Percentiles rank a stretch among this genome's conserved stretches.
Conservation (phyloP, 2,797 vertebrate genomes). For the Cheirogaleus major region DNA sequence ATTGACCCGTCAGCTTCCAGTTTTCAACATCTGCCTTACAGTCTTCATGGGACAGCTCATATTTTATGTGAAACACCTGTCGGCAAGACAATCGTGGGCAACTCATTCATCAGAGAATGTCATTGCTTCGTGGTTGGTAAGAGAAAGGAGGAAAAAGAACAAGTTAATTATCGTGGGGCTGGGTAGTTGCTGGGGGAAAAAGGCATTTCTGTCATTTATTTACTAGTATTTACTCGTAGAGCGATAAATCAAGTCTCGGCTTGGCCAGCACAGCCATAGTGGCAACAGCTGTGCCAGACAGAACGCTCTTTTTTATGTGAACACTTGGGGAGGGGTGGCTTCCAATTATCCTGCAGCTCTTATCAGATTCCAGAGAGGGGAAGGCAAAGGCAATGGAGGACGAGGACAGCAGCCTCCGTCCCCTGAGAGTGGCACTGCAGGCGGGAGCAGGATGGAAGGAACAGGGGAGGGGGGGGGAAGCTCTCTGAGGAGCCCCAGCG, state of each 20-base stretch:
- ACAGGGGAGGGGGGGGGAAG: rapidly evolving
- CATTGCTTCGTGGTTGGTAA: background rate
- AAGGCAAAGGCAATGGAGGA: background rate
- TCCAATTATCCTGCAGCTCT: background rate
- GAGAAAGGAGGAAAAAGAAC: background rate
- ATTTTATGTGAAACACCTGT: slow-evolving; percentile 47
- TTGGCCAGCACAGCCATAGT: background rate
- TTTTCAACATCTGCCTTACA: slow-evolving; percentile 38
- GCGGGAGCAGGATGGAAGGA: background rate
- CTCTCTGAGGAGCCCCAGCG: background rate
- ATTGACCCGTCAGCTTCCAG: background rate
- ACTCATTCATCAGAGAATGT: background rate
- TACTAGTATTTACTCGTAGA: background rate
- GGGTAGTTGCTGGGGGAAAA: background rate
- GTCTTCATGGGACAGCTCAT: background rate
- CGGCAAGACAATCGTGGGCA: background rate
- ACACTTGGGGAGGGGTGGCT: background rate
- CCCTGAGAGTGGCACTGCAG: background rate
- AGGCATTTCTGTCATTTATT: slow-evolving; percentile 7
- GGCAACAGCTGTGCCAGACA: background rate
- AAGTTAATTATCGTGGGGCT: slow-evolving; percentile 3
- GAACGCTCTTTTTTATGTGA: background rate
- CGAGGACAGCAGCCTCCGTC: rapidly evolving
- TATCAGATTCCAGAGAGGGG: background rate
- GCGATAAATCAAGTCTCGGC: background rate